phyloP scores from a whole-genome alignment of 2,113 vertebrate genomes.

The Phrynosoma blainvillii region DNA sequence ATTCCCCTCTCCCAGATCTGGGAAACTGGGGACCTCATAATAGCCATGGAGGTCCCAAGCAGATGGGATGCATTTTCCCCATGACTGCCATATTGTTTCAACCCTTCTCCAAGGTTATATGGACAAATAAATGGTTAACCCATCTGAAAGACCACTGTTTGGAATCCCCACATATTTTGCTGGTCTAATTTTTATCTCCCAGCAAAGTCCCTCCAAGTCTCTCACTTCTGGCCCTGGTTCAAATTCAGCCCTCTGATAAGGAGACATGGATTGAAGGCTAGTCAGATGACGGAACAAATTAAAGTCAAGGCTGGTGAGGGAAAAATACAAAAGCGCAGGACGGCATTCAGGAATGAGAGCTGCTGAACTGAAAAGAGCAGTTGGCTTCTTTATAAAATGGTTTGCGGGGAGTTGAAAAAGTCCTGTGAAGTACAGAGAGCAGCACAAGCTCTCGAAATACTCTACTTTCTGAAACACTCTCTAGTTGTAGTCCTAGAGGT shows the following conservation, averaged over 20 bases:
- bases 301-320: neutral
- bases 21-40: no score
- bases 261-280: neutral
- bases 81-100: no score
- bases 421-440: neutral
- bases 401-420: slow-evolving; percentile 19
- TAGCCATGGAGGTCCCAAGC: neutral
- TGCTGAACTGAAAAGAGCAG: neutral
- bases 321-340: neutral
- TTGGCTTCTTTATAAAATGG: slow-evolving; percentile 7
- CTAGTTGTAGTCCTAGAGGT: fast-evolving
- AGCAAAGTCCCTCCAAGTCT: neutral
- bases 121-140: neutral
- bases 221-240: neutral
- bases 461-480: neutral
- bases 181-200: neutral
- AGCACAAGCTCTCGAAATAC: neutral
- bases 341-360: neutral
- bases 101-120: neutral
- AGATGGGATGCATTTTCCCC: no score
- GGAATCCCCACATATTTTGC: neutral
- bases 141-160: neutral
- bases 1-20: neutral
- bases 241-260: neutral
- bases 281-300: neutral